These are phyloP conservation scores for Apodemus sylvaticus DNA, from an alignment of 2,113 vertebrate species.

Conservation along the genomic window DNA sequence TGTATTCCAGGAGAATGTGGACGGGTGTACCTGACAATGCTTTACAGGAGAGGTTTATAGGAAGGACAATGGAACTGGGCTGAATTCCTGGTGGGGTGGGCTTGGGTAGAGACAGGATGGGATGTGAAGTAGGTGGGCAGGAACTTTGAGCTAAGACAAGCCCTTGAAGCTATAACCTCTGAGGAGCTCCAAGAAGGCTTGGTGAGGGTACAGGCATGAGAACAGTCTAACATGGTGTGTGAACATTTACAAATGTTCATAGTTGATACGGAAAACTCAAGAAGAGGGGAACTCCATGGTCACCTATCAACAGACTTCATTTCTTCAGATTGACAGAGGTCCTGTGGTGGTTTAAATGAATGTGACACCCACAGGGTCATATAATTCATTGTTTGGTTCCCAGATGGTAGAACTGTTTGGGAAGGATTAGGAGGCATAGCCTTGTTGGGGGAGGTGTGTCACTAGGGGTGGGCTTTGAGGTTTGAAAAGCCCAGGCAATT, in stretches of 20 bases:
- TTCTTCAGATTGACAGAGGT: not conserved
- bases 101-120: not conserved
- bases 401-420: not conserved
- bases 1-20: not conserved
- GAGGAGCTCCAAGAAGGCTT: not conserved
- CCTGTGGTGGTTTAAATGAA: not conserved
- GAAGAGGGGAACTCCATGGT: not conserved
- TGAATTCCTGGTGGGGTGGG: not conserved
- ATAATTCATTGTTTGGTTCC: not conserved
- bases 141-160: not conserved
- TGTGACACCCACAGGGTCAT: not conserved
- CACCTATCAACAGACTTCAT: slow-evolving; percentile 5
- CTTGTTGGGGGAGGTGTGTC: not conserved
- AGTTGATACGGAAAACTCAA: slow-evolving; percentile 14
- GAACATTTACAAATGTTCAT: not conserved
- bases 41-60: not conserved
- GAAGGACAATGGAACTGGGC: not conserved
- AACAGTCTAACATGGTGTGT: not conserved
- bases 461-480: not conserved
- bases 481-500: not conserved
- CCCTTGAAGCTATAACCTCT: not conserved
- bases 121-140: not conserved
- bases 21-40: not conserved
- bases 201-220: not conserved
- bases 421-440: not conserved